Conservation (phyloP, 2,797 vertebrate genomes). For the Eulemur coronatus region DNA sequence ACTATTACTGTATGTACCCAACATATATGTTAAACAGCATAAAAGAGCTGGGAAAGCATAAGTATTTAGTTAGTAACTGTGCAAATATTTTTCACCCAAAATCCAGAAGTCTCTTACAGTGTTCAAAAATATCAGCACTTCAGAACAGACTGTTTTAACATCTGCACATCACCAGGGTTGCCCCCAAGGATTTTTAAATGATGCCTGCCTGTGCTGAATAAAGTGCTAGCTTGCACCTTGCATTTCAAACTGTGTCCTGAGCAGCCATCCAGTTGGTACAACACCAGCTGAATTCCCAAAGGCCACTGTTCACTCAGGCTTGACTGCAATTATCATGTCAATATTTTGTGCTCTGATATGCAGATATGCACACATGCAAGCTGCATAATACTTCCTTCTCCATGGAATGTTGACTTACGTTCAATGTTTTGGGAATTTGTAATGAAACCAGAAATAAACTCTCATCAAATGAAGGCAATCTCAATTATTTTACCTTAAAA, state of each 20-base stretch:
- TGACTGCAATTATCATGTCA: slow-evolving; percentile 99
- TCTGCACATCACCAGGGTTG: slow-evolving; percentile 91
- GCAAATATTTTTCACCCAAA: slow-evolving; percentile 82
- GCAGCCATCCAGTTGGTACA: slow-evolving; percentile 96
- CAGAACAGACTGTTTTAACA: slow-evolving; percentile 95
- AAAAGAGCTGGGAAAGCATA: slow-evolving; percentile 52
- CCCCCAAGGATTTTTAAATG: slow-evolving; percentile 93
- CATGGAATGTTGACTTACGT: slow-evolving; percentile 88
- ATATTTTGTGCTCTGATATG: slow-evolving; percentile 94
- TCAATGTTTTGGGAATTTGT: slow-evolving; percentile 87
- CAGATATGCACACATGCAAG: slow-evolving; percentile 90
- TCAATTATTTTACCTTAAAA: slow-evolving; percentile 82
- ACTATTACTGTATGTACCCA: slow-evolving; percentile 50
- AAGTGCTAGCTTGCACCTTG: slow-evolving; percentile 93
- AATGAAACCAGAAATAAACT: slow-evolving; percentile 86
- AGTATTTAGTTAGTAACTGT: slow-evolving; percentile 72
- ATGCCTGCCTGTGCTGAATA: slow-evolving; percentile 93
- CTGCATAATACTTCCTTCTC: slow-evolving; percentile 91
- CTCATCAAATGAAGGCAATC: slow-evolving; percentile 83
- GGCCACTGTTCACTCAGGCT: slow-evolving; percentile 90
- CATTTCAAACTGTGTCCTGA: slow-evolving; percentile 95
- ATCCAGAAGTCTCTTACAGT: slow-evolving; percentile 83
- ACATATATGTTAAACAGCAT: slow-evolving; percentile 17
- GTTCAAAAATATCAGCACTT: slow-evolving; percentile 88
- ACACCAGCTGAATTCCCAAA: slow-evolving; percentile 93